Evolutionary conservation across 1,140 invertebrate species (phyloP).

Genomic region (Brachystomella parvula): DNA sequence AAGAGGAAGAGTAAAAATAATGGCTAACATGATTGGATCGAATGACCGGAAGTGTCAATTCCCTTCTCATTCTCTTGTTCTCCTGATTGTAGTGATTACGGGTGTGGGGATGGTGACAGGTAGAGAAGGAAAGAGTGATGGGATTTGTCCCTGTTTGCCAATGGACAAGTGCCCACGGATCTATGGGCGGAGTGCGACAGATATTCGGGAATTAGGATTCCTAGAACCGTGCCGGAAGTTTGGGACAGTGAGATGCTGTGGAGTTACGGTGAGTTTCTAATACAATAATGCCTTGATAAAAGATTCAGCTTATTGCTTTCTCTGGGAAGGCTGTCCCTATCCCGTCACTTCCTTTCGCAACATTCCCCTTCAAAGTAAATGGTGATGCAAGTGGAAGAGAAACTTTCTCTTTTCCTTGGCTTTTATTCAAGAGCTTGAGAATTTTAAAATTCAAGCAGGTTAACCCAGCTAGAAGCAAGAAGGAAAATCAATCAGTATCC

Average conservation of each 20-base stretch:
- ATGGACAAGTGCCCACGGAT: constrained; percentile 28
- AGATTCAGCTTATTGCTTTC: not conserved
- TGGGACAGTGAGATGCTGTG: constrained; percentile 34
- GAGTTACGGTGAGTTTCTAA: constrained; percentile 33
- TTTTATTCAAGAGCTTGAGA: no score
- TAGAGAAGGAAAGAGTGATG: not conserved
- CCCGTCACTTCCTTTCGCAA: constrained; percentile 8
- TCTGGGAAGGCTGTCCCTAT: not conserved
- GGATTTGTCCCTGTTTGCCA: constrained; percentile 23
- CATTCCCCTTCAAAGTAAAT: no score
- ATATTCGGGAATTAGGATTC: constrained; percentile 28
- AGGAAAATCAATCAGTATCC: no score
- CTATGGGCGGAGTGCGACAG: constrained; percentile 32
- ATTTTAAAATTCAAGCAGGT: no score
- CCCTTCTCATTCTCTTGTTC: not conserved
- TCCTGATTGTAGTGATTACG: no score
- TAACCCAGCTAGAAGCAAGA: no score
- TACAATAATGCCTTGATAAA: no score
- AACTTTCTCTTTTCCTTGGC: no score
- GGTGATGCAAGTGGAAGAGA: no score
- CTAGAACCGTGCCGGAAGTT: constrained; percentile 20
- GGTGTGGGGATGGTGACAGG: not conserved
- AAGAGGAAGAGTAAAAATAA: no score
- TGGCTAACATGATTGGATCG: no score
- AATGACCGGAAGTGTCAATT: not conserved